phyloP scores from a whole-genome alignment of 2,888 invertebrate genomes.

The Rambutsinella grinnellia region DNA sequence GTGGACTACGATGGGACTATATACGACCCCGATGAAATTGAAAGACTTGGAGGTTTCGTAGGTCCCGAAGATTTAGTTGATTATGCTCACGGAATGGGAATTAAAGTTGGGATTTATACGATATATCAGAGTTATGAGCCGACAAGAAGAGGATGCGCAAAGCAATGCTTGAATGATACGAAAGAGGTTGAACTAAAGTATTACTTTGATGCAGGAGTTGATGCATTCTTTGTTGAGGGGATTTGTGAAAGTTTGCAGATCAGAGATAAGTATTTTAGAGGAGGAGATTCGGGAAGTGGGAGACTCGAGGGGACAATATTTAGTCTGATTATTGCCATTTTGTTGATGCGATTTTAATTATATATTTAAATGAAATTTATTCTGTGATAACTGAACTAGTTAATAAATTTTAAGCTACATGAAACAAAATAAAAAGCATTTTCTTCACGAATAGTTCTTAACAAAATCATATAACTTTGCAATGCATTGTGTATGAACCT shows the following conservation, averaged over 20 bases:
- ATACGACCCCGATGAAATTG: conserved; percentile 46
- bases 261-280: conserved; percentile 24
- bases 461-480: too few species aligned
- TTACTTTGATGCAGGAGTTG: conserved; percentile 62
- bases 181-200: conserved; percentile 59
- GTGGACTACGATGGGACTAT: conserved; percentile 10
- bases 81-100: conserved; percentile 30
- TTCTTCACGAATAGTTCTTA: too few species aligned
- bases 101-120: conserved; percentile 61
- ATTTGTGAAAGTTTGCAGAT: conserved; percentile 57
- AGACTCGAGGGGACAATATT: too few species aligned
- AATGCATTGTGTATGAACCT: too few species aligned
- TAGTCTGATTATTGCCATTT: too few species aligned
- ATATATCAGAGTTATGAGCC: conserved; percentile 61
- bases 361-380: too few species aligned
- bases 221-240: conserved; percentile 64
- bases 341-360: too few species aligned
- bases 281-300: too few species aligned
- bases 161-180: conserved; percentile 46
- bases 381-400: too few species aligned
- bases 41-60: conserved; percentile 58
- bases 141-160: conserved; percentile 52
- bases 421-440: too few species aligned
- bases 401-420: too few species aligned
- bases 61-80: conserved; percentile 41